Evolutionary conservation across 2,113 vertebrate species (phyloP), one percentile per base, ranked within the genome.

Genomic region (Pseudorasbora parva): DNA sequence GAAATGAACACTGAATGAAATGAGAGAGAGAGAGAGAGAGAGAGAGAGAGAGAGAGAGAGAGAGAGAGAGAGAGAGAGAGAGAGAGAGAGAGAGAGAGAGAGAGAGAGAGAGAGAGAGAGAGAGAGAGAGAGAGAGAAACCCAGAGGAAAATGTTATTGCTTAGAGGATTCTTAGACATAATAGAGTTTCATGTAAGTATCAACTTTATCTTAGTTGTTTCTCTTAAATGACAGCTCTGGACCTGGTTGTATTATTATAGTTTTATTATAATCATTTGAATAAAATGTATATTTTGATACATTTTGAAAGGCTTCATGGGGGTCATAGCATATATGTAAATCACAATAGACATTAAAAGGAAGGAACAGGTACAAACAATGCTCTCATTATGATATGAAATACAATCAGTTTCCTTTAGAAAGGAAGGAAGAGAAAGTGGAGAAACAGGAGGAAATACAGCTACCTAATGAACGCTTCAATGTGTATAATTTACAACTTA

Each of bases 1-100:
- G 60, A 83, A 82, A 90, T 82, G 86, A 84, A 85, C 73, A 68
- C 23, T 19, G 54, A 76, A 51, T 78, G 68, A 64, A 68, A 80
- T n/a, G 49, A 84, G 74, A 72, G 33, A 60, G 82, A 82, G 85
- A 73, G 33, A 66, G 51, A 75, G 9, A 64, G 83, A 82, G 49
- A 84, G 74, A 72, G 33, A 60, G 82, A 82, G 85, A 73, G 33
- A 66, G 51, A 75, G 9, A 64, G 83, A 82, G 49, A 84, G 74
- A 72, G 33, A 60, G 82, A 82, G 85, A 73, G 33, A 66, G 51
- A 75, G 9, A 64, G 83, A 82, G 49, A 84, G 74, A 72, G 33
- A 60, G 82, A 82, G 85, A 73, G 33, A 66, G 51, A 75, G 9
- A 64, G 83, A 82, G 49, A 84, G 74, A 72, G 33, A 60, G 82